Percentiles rank a stretch among this genome's conserved stretches.
Conservation (phyloP, 1,140 invertebrate species). For the Cyrtorhinus lividipennis region DNA sequence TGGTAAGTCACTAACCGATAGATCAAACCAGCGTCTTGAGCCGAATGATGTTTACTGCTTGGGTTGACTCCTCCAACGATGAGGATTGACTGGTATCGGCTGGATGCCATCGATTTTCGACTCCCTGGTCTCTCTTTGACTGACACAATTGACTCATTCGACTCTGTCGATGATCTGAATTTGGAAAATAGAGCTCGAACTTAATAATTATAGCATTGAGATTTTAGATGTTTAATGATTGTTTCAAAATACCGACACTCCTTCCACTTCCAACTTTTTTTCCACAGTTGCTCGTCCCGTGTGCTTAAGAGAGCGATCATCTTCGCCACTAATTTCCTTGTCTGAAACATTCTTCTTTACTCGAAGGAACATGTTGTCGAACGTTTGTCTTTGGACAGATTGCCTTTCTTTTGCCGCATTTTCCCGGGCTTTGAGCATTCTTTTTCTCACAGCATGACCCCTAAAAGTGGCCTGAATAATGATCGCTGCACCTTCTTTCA, state of each 20-base stretch:
- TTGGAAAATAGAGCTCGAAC: no score
- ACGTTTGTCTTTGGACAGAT: background rate
- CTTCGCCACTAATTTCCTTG: background rate
- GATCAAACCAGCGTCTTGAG: constrained; percentile 35
- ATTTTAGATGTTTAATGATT: no score
- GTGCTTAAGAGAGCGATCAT: no score
- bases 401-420: background rate
- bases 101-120: constrained; percentile 29
- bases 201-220: no score
- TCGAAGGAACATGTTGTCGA: background rate
- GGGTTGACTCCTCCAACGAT: constrained; percentile 45
- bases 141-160: background rate
- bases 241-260: no score
- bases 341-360: background rate
- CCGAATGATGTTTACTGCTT: constrained; percentile 34
- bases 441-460: constrained; percentile 49
- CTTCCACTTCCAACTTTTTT: no score
- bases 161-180: background rate
- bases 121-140: background rate
- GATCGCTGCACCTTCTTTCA: constrained; percentile 41
- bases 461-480: constrained; percentile 56
- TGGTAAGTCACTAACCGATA: constrained; percentile 32
- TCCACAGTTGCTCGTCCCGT: no score
- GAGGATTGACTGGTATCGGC: constrained; percentile 36
- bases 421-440: constrained; percentile 29